A percentile compares a stretch with the other conserved stretches of the same genome.
Evolutionary conservation across 2,113 vertebrate genomes (phyloP).

Genomic region (Ophthalmolycus amberensis): DNA sequence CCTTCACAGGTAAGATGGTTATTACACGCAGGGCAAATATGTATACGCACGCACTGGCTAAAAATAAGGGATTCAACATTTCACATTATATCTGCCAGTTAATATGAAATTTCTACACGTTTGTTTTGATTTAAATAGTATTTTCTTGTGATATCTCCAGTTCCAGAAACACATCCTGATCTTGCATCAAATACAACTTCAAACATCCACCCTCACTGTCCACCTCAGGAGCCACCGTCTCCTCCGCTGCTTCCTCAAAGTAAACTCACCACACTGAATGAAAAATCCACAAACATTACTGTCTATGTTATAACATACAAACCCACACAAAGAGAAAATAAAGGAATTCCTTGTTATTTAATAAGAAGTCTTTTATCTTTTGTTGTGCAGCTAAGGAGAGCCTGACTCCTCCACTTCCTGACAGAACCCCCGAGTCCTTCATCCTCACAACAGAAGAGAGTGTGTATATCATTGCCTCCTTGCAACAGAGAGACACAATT

Average conservation of each 20-base stretch:
- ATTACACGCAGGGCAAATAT: neutral
- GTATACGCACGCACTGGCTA: too few relatives aligned
- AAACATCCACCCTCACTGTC: neutral
- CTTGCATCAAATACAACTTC: neutral
- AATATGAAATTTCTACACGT: neutral
- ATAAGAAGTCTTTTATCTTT: neutral
- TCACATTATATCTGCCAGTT: neutral
- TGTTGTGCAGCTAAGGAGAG: constrained; percentile 38
- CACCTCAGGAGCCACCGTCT: neutral
- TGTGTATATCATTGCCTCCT: constrained; percentile 63
- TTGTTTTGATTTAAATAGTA: neutral
- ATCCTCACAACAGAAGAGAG: constrained; percentile 81
- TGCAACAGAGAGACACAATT: neutral
- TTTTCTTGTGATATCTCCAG: neutral
- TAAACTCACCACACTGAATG: constrained; percentile 5
- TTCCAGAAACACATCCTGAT: constrained; percentile 1
- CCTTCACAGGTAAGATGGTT: constrained; percentile 70
- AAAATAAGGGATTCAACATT: neutral
- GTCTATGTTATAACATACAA: neutral
- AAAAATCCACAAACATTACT: neutral
- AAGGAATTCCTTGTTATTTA: neutral
- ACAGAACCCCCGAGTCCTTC: constrained; percentile 87
- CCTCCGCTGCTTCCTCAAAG: constrained; percentile 26
- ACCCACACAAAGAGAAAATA: neutral
- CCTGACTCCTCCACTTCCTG: constrained; percentile 79